Base-by-base conservation (phyloP, 2,888 invertebrate genomes). In the Iphiclides podalirius region DNA sequence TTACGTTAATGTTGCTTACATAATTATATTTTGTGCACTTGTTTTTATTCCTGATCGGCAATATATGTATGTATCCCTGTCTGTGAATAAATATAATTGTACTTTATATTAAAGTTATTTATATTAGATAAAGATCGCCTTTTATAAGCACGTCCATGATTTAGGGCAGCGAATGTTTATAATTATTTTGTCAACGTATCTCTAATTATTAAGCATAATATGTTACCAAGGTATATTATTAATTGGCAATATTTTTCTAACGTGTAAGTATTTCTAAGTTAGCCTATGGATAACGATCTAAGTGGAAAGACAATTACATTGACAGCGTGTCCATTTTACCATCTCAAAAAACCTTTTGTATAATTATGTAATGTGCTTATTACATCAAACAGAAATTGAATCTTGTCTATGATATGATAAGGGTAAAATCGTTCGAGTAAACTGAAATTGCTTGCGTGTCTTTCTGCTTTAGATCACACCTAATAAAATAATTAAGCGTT, bases 21-120 rank as follows among this genome's bases (percentile, higher is more conserved):
- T 6, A 9, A 9, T 4, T 9, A 28, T 28, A 28, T 9, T 8
- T 28, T 6, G n/a, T 8, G n/a, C 8, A 9, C 2, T n/a, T 28
- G n/a, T 9, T 28, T 26, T 31, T 31, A 31, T 2, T 31, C 6
- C 4, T 3, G 12, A 36, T 14, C 14, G 23, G 12, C 16, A 39
- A 28, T 31, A 26, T 14, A 15, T 45, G n/a, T n/a, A n/a, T n/a
- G 28, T 17, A 9, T 13, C 15, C 14, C 4, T 33, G 31, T 42
- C 15, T 17, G 4, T 45, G 13, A 4, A 2, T 8, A 14, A 38
- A 20, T 13, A 6, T 40, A 28, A 28, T 46, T 61, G 77, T 81
- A 79, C 76, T 81, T 81, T 80, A 79, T 74, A 78, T 78, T 79
- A 79, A 79, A 79, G 75, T 80, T 69, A 72, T 62, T 59, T 65